These are phyloP conservation scores for Cyphomyrus plagiostoma DNA, from an alignment of 2,113 vertebrate species.

Conservation along the genomic window DNA sequence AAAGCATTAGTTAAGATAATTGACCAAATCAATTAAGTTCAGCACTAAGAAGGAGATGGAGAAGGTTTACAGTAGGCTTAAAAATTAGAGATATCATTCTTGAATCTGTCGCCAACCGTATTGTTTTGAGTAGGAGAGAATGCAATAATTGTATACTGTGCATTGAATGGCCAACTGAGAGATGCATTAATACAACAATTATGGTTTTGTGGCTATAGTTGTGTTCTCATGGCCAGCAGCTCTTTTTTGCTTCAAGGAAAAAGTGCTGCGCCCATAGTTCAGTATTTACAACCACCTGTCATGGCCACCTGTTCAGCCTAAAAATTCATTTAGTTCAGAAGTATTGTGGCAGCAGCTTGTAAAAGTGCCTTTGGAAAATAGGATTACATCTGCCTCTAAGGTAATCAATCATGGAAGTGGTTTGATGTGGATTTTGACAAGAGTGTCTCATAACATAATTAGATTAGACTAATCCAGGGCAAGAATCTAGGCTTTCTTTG, in stretches of 20 bases:
- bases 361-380: not conserved
- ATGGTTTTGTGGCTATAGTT: not conserved
- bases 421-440: not conserved
- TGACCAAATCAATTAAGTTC: not conserved
- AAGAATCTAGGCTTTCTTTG: not conserved
- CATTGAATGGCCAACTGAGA: not conserved
- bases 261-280: too few relatives aligned
- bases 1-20: conserved; percentile 1
- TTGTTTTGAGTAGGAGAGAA: not conserved
- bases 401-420: not conserved
- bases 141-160: not conserved
- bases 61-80: not conserved
- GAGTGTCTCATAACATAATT: not conserved
- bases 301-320: not conserved
- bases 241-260: not conserved
- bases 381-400: not conserved
- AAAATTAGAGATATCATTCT: not conserved
- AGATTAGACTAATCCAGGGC: conserved; percentile 4
- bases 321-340: not conserved
- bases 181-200: not conserved
- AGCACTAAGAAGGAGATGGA: not conserved
- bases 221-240: not conserved
- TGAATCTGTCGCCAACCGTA: not conserved
- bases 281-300: conserved; percentile 9
- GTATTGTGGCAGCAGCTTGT: not conserved